Evolutionary conservation across 2,888 invertebrate genomes (phyloP), one percentile per base, ranked within the genome.

Genomic region (Drosophila conformis): DNA sequence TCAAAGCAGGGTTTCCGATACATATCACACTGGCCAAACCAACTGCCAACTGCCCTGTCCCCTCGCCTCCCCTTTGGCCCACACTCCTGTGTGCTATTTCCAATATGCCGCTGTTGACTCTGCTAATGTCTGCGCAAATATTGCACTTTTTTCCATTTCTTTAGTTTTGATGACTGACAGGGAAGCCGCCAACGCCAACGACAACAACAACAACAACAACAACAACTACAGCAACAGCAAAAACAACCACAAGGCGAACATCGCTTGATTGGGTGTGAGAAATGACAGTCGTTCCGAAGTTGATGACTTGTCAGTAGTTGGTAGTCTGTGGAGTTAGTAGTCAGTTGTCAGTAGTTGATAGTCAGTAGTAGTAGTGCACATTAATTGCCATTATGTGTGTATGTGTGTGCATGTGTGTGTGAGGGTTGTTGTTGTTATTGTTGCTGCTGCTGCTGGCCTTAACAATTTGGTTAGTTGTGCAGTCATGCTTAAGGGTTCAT

Each of bases 51-150:
- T 40, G 10, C 4, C 25, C 51, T 33, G 10, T 18, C 36, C 36
- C 36, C 21, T 21, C 25, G 18, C 25, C 21, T 21, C 0, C 10
- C 18, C 18, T 29, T 36, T 21, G 40, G 3, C 31, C 52, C 29
- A 4, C 18, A 42, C 59, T 56, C 13, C 31, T 46, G 40, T 68
- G 80, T 73, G 73, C 80, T 38, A 76, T 70, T 76, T 77, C 61
- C 70, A 69, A 72, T 79, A 51, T 70, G 74, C 82, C 80, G 73
- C 76, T 88, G 61, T 86, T 86, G 78, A 88, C 86, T 70, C 54
- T 82, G 84, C 80, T 86, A 86, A 86, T 86, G 82, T 87, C 77
- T 84, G 74, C 49, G 84, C 76, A 86, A 88, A 86, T 82, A 86
- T 66, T 83, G 88, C 88, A 83, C 33, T 86, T 86, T 68, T 58